A percentile compares a stretch with the other conserved stretches of the same genome.
phyloP scores from a whole-genome alignment of 2,888 invertebrate genomes.

The Byasa hedistus region DNA sequence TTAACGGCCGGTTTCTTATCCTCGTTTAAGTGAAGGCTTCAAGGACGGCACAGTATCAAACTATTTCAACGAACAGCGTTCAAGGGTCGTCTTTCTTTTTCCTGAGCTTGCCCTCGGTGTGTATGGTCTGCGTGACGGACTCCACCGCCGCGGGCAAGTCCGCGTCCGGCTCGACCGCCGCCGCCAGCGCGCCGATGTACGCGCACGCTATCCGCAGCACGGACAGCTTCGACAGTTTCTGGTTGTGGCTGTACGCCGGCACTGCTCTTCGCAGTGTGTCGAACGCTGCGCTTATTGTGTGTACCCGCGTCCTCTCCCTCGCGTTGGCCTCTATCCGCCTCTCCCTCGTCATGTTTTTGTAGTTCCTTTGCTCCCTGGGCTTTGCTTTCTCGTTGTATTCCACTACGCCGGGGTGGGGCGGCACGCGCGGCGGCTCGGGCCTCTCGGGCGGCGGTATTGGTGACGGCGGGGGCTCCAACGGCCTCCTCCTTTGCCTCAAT shows the following conservation, averaged over 20 bases:
- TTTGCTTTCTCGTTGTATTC: conserved; percentile 54
- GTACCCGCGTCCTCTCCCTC: conserved; percentile 93
- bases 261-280: conserved; percentile 91
- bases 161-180: conserved; percentile 84
- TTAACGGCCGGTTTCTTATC: conserved; percentile 13
- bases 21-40: conserved; percentile 26
- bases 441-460: conserved; percentile 50
- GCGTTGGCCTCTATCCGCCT: conserved; percentile 96
- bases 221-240: conserved; percentile 95
- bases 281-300: conserved; percentile 97
- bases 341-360: conserved; percentile 97
- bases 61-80: conserved; percentile 35
- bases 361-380: conserved; percentile 88
- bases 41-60: conserved; percentile 39
- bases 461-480: conserved; percentile 56
- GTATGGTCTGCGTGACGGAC: conserved; percentile 93
- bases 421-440: conserved; percentile 72
- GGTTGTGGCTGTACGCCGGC: conserved; percentile 95
- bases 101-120: conserved; percentile 93
- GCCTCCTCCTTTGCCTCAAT: conserved; percentile 60
- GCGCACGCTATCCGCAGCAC: conserved; percentile 95
- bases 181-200: conserved; percentile 93
- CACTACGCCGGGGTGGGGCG: conserved; percentile 75
- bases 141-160: conserved; percentile 89
- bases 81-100: conserved; percentile 89